Conservation (phyloP, 2,113 vertebrate genomes). For the Aix galericulata region DNA sequence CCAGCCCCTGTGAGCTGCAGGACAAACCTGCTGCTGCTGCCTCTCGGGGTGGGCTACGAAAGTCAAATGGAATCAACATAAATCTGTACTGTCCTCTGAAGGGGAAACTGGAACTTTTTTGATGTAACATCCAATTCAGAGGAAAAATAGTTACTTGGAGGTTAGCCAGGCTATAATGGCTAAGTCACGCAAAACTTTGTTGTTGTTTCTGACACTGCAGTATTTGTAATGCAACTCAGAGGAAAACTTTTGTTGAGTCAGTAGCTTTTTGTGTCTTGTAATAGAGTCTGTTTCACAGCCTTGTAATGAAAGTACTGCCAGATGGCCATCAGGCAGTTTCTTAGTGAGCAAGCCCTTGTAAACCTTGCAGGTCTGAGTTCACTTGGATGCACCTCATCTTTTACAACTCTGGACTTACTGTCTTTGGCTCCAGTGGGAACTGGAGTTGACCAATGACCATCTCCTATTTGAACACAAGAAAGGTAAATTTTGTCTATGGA, state of each 20-base stretch:
- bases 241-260: not conserved
- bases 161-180: not conserved
- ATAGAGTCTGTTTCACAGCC: not conserved
- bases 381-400: not conserved
- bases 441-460: not conserved
- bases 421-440: not conserved
- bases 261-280: not conserved
- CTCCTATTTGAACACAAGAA: not conserved
- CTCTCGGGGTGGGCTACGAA: not conserved
- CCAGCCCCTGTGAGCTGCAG: not conserved
- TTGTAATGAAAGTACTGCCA: not conserved
- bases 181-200: fast-evolving
- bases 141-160: not conserved
- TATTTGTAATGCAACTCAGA: not conserved
- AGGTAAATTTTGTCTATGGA: not conserved
- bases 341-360: not conserved
- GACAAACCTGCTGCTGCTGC: not conserved
- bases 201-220: not conserved
- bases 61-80: not conserved
- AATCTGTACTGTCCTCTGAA: not conserved
- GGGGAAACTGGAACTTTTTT: not conserved
- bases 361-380: too few species aligned
- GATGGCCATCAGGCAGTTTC: not conserved
- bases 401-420: not conserved
- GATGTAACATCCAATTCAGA: fast-evolving